Percentiles rank a stretch among this genome's conserved stretches.
phyloP scores from a whole-genome alignment of 92 coral and sea anemone species.

The Phymanthus crucifer region DNA sequence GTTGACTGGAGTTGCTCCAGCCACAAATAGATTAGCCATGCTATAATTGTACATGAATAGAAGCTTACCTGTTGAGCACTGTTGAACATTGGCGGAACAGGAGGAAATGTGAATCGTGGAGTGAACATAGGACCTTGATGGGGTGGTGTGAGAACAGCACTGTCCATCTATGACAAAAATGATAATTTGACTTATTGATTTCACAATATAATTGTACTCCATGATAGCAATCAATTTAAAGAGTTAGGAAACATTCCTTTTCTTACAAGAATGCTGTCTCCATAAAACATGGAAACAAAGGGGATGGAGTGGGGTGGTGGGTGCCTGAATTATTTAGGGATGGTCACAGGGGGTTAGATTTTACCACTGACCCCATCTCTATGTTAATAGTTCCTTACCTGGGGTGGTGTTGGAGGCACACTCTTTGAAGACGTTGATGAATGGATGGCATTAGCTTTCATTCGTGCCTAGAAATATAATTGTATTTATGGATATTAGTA shows the following conservation, averaged over 20 bases:
- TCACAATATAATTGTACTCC: too few relatives aligned
- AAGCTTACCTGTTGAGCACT: constrained; percentile 58
- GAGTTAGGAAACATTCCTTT: too few relatives aligned
- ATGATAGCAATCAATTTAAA: too few relatives aligned
- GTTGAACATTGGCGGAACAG: constrained; percentile 72
- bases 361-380: not conserved
- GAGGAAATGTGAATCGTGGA: constrained; percentile 81
- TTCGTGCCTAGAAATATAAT: constrained; percentile 75
- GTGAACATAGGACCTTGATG: constrained; percentile 53
- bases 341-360: too few relatives aligned
- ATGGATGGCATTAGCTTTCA: constrained; percentile 93
- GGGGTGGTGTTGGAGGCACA: constrained; percentile 60
- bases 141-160: constrained; percentile 32
- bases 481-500: too few relatives aligned
- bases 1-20: too few relatives aligned
- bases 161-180: constrained; percentile 15
- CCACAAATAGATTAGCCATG: not conserved
- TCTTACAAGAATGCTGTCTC: too few relatives aligned
- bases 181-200: too few relatives aligned
- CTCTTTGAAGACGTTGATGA: constrained; percentile 70
- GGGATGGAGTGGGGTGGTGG: too few relatives aligned
- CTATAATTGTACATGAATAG: not conserved
- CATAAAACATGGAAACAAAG: too few relatives aligned
- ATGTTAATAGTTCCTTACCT: constrained; percentile 28
- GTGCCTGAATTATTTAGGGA: too few relatives aligned